phyloP scores from a whole-genome alignment of 2,888 invertebrate genomes.

The Punctoribates punctum region DNA sequence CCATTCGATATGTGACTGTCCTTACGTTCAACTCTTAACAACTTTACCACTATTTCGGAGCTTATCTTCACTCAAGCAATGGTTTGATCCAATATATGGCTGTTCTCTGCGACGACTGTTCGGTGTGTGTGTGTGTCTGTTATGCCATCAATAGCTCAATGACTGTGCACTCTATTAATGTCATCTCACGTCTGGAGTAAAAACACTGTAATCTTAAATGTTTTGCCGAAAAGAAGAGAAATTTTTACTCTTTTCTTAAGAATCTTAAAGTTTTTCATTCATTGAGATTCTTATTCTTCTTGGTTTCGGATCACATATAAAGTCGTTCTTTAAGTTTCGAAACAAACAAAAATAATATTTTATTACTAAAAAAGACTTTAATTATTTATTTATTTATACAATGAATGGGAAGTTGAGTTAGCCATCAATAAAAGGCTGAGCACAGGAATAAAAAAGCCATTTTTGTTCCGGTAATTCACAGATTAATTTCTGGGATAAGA shows the following conservation, averaged over 20 bases:
- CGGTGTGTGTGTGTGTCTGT: background rate
- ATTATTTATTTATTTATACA: conserved; percentile 5
- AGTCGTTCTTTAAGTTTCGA: background rate
- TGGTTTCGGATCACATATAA: background rate
- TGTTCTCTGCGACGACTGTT: background rate
- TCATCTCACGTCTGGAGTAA: conserved; percentile 32
- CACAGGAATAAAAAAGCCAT: too few species aligned
- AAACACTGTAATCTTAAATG: conserved; percentile 32
- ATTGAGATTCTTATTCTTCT: too few species aligned
- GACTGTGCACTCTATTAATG: conserved; percentile 30
- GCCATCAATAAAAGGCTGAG: background rate
- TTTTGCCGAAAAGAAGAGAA: background rate
- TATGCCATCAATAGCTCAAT: conserved; percentile 11
- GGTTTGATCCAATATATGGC: conserved; percentile 2
- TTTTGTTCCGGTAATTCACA: background rate
- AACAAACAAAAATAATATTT: background rate
- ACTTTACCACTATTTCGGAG: background rate
- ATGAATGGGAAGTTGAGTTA: background rate
- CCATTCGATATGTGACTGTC: background rate
- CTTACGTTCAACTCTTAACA: conserved; percentile 12
- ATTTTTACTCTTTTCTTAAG: too few species aligned
- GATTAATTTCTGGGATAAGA: conserved; percentile 20
- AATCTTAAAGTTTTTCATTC: too few species aligned
- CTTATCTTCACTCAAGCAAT: background rate
- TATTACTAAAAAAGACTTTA: background rate